A percentile compares a stretch with the other conserved stretches of the same genome.
Evolutionary conservation across 2,888 invertebrate species (phyloP).

Genomic region (Mellilla xanthometata): DNA sequence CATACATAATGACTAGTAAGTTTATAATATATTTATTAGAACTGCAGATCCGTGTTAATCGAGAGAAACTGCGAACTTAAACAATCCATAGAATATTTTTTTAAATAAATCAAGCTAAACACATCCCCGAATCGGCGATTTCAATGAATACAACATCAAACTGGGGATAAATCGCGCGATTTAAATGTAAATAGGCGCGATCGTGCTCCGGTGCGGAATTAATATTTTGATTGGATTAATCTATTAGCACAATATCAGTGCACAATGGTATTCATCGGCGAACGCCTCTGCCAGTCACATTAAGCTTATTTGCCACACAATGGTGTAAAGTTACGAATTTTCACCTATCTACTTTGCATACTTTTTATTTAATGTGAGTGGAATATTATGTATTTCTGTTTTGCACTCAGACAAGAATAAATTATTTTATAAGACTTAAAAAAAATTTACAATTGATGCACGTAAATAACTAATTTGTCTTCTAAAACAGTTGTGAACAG

Average conservation of each 20-base stretch:
- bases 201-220: slow-evolving; percentile 68
- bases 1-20: too few relatives aligned
- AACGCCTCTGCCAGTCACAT: slow-evolving; percentile 8
- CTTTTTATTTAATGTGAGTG: not conserved
- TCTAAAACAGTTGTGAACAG: too few relatives aligned
- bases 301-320: slow-evolving; percentile 3
- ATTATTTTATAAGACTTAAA: too few relatives aligned
- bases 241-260: slow-evolving; percentile 73
- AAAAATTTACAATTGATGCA: too few relatives aligned
- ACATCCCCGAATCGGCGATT: slow-evolving; percentile 31
- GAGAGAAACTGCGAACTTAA: too few relatives aligned
- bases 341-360: not conserved
- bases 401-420: too few relatives aligned
- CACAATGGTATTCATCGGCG: slow-evolving; percentile 52
- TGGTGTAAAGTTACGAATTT: not conserved
- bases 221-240: slow-evolving; percentile 81
- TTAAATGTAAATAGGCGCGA: slow-evolving; percentile 69
- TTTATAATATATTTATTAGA: too few relatives aligned
- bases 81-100: too few relatives aligned
- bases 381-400: too few relatives aligned
- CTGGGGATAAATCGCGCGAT: slow-evolving; percentile 62
- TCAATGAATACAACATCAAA: slow-evolving; percentile 58
- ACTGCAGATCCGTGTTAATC: too few relatives aligned
- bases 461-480: too few relatives aligned
- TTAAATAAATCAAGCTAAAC: slow-evolving; percentile 4